Evolutionary conservation across 2,888 invertebrate genomes (phyloP), one percentile per base, ranked within the genome.

Genomic region (Timandra comae): DNA sequence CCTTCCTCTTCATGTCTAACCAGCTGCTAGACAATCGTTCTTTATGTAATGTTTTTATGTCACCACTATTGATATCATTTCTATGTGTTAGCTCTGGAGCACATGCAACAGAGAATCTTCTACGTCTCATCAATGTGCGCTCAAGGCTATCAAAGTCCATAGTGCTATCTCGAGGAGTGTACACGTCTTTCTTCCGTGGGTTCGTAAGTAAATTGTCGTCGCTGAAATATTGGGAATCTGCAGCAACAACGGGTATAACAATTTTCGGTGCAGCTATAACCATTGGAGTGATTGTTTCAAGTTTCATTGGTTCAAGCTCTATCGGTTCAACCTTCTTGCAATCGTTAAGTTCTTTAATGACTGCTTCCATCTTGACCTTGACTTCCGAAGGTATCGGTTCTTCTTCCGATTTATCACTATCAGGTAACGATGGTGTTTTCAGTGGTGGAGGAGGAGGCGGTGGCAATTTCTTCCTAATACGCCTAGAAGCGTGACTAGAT

Each of bases 341-440:
- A 49, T 75, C 68, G 43, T 76, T 78, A 2, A 89, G 63, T 59
- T 89, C 89, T 27, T 84, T 80, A 37, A 89, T 89, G 12, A 90
- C 89, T 6, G 89, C 89, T 51, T 88, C 86, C 89, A 89, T 89
- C 56, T 88, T 88, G 28, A 84, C 75, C 60, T 88, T 88, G 0
- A 88, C 82, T 55, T 88, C 85, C 27, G 80, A 81, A 23, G 85
- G 81, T 35, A 88, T 79, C 30, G 80, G 72, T 43, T 64, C 6
- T 7, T 75, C 73, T 33, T 76, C 72, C 7, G 26, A 9, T 39
- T 47, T 53, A n/a, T n/a, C n/a, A 27, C 24, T 26, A 24, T 32
- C 27, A 27, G 42, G 29, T 12, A 48, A 28, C 31, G 58, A 54
- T 31, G 50, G 46, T 3, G 44, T 39, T 30, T 56, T 58, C 3